These are phyloP conservation scores for Lasiurus borealis DNA, from an alignment of 2,113 vertebrate species.

Conservation along the genomic window DNA sequence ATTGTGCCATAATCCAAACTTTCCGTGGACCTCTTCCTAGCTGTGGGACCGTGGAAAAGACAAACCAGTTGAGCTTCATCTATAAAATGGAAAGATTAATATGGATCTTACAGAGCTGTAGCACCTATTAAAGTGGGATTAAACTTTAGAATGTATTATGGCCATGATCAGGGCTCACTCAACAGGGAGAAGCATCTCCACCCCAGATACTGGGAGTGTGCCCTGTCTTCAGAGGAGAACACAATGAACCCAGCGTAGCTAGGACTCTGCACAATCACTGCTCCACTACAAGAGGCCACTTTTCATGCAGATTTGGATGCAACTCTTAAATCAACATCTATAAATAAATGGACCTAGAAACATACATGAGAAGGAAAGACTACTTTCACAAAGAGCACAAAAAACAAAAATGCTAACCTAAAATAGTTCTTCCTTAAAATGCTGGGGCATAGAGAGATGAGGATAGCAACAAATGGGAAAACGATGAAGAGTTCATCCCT, in stretches of 20 bases:
- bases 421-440: slow-evolving; percentile 31
- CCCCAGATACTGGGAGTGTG: not conserved
- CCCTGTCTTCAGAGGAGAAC: not conserved
- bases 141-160: not conserved
- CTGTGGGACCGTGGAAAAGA: not conserved
- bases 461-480: not conserved
- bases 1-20: not conserved
- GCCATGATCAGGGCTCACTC: not conserved
- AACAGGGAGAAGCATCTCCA: not conserved
- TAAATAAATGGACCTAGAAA: not conserved
- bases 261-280: not conserved
- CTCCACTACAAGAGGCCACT: not conserved
- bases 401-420: not conserved
- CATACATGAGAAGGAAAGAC: not conserved
- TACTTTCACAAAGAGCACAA: not conserved
- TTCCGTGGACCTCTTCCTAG: not conserved
- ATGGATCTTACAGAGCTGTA: not conserved
- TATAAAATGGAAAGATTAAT: not conserved
- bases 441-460: not conserved
- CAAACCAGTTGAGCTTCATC: not conserved
- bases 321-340: not conserved
- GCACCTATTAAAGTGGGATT: not conserved
- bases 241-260: not conserved
- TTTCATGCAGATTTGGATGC: not conserved
- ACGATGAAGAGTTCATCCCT: not conserved